Percentiles rank a stretch among this genome's conserved stretches.
These are phyloP conservation scores for Herpetotheres cachinnans DNA, from an alignment of 2,113 vertebrate species.

Conservation along the genomic window DNA sequence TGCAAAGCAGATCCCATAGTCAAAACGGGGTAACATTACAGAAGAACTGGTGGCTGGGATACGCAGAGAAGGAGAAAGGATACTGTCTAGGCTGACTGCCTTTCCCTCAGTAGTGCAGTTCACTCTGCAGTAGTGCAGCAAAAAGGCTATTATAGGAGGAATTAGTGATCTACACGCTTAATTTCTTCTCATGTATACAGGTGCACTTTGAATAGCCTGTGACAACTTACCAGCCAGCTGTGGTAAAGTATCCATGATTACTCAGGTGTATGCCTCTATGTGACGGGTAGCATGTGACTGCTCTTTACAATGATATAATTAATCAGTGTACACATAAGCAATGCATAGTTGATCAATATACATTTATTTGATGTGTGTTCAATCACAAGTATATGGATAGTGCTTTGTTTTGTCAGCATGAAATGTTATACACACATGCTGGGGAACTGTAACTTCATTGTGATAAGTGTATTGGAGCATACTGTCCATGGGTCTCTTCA, in stretches of 20 bases:
- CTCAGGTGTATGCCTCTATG: not conserved
- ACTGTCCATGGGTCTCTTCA: not conserved
- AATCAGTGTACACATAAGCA: not conserved
- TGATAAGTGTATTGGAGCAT: not conserved
- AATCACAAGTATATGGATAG: not conserved
- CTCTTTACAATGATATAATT: not conserved
- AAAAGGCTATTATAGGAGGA: not conserved
- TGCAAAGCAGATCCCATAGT: not conserved
- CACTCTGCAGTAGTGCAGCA: not conserved
- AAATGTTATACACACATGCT: not conserved
- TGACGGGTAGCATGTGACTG: not conserved
- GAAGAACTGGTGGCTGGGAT: not conserved
- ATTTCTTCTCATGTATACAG: not conserved
- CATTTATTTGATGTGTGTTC: not conserved
- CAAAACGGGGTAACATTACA: not conserved
- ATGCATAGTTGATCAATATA: not conserved
- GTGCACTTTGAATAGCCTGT: not conserved
- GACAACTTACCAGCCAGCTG: not conserved
- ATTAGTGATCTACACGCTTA: not conserved
- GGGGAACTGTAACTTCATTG: not conserved
- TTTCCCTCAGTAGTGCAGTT: not conserved
- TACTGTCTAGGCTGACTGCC: not conserved
- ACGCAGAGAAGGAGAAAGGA: not conserved
- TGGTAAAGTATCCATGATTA: not conserved
- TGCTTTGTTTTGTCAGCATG: not conserved